Evolutionary conservation across 1,140 invertebrate species (phyloP).

Genomic region (Nephila pilipes): DNA sequence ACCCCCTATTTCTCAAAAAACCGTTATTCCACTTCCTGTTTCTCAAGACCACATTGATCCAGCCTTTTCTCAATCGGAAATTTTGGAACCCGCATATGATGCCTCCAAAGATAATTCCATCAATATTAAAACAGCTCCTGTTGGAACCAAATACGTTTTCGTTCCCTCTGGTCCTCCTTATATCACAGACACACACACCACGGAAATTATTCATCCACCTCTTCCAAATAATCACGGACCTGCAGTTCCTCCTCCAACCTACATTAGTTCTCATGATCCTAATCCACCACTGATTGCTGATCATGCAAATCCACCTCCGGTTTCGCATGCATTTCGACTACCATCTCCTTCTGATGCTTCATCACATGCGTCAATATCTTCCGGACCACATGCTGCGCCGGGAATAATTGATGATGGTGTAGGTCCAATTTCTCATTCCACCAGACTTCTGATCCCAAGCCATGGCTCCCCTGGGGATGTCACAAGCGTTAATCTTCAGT

Average conservation of each 20-base stretch:
- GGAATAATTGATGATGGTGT: background rate
- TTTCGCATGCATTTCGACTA: background rate
- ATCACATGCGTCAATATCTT: background rate
- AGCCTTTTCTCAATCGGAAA: background rate
- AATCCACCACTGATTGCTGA: background rate
- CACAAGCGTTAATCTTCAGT: background rate
- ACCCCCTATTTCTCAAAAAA: background rate
- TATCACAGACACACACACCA: background rate
- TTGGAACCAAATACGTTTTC: constrained; percentile 22
- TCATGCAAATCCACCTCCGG: too few relatives aligned
- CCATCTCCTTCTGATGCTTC: background rate
- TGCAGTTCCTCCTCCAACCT: background rate
- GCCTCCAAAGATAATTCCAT: background rate
- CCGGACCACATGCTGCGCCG: background rate
- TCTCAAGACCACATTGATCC: background rate
- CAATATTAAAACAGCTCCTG: background rate
- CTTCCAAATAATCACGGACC: constrained; percentile 10
- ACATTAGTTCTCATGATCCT: background rate
- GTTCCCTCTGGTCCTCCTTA: constrained; percentile 42
- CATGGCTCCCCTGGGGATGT: background rate
- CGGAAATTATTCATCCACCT: constrained; percentile 59
- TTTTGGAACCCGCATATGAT: background rate
- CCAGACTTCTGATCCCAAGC: constrained; percentile 18
- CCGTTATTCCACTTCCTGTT: background rate
- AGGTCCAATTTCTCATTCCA: constrained; percentile 56